Percentiles rank a stretch among this genome's conserved stretches.
Evolutionary conservation across 2,113 vertebrate species (phyloP).

Genomic region (Brachypteracias leptosomus): DNA sequence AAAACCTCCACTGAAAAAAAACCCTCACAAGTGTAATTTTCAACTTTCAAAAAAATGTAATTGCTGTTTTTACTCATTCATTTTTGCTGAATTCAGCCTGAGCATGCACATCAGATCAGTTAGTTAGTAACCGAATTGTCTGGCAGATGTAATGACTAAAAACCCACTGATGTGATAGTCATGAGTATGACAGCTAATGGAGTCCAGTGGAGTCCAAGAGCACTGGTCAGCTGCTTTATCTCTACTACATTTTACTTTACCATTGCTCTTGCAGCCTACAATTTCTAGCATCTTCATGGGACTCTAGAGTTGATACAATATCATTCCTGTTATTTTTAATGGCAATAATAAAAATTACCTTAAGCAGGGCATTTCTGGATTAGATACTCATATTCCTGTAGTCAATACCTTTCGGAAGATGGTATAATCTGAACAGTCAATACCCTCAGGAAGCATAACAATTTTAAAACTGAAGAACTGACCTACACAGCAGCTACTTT

Average conservation of each 20-base stretch:
- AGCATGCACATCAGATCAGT: background rate
- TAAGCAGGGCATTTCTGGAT: background rate
- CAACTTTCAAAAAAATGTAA: background rate
- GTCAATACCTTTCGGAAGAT: background rate
- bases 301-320: background rate
- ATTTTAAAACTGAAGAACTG: background rate
- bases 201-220: background rate
- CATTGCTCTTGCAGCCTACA: background rate
- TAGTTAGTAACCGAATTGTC: background rate
- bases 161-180: background rate
- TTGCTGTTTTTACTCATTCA: background rate
- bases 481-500: background rate
- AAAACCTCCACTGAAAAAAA: background rate
- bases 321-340: background rate
- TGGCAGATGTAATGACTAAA: background rate
- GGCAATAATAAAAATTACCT: background rate
- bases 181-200: fast-evolving
- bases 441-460: background rate
- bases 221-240: background rate
- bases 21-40: background rate
- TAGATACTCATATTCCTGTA: background rate
- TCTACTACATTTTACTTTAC: background rate
- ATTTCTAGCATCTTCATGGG: background rate
- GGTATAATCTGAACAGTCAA: background rate
- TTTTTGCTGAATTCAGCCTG: background rate